Base-by-base conservation (phyloP, 2,797 vertebrate species). In the Chelon labrosus region DNA sequence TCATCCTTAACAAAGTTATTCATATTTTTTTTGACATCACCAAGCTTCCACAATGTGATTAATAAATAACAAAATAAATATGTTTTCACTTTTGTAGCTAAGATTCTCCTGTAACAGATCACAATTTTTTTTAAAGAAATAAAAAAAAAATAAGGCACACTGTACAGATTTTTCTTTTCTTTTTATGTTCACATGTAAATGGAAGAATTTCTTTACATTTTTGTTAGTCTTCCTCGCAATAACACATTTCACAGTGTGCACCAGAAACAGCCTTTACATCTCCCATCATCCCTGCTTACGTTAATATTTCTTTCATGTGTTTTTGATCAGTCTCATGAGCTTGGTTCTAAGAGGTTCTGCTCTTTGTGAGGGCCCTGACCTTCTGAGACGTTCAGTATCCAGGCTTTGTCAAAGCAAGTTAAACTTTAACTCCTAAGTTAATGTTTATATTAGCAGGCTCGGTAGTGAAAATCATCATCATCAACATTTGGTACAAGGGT, bases 311-410 rank as follows among this genome's bases (percentile, higher is more conserved):
- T 75, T 64, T 70, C 59, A 71, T 62, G 7, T 46, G 16, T 46
- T 56, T 70, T 59, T 79, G 59, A 76, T 76, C 69, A 65, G 53
- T 75, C 69, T 83, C 78, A 81, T 81, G 65, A 77, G 65, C 58
- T 76, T 54, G 46, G 57, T 63, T 51, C 77, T 69, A 76, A 53
- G 71, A 66, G 20, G 53, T 50, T 50, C 16, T 52, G 42, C 69
- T 71, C 53, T 55, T 35, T 63, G 37, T 68, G 52, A 65, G 11
- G 2, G 2, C 41, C 1, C 14, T n/a, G 14, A 4, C 49, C 39
- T 12, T 68, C 19, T 44, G 19, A 55, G 35, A 69, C 52, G 59
- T 47, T 70, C 19, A 61, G 8, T 61, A 22, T 67, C 17, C 59
- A 41, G 7, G 31, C 55, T 66, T n/a, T 49, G 58, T 73, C 47